These are phyloP conservation scores for Centrocercus urophasianus DNA, from an alignment of 2,113 vertebrate genomes.

Conservation along the genomic window DNA sequence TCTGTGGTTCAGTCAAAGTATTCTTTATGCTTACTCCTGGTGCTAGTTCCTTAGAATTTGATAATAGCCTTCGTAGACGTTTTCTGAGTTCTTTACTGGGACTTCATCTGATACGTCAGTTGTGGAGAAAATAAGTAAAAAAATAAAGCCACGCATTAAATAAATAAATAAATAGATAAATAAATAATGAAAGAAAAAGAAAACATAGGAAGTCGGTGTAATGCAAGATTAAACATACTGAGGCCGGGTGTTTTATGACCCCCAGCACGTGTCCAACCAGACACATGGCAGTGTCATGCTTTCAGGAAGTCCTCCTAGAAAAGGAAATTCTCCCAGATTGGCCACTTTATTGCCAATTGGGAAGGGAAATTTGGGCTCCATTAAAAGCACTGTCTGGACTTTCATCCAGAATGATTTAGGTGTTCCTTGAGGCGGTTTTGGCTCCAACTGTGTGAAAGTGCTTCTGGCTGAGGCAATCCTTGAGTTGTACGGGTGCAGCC, in stretches of 20 bases:
- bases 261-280: background rate
- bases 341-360: background rate
- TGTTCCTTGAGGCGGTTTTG: slow-evolving; percentile 27
- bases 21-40: background rate
- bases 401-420: background rate
- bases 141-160: background rate
- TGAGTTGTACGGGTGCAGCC: background rate
- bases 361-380: background rate
- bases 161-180: background rate
- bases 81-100: background rate
- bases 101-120: background rate
- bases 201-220: background rate
- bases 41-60: background rate
- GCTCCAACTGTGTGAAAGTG: slow-evolving; percentile 44
- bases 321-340: background rate
- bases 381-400: background rate
- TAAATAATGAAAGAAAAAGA: background rate
- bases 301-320: slow-evolving; percentile 16
- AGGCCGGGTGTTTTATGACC: background rate
- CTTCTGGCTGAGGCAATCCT: slow-evolving; percentile 24
- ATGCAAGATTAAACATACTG: background rate
- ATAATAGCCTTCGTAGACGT: background rate
- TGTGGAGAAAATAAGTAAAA: background rate
- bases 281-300: background rate
- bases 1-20: background rate